These are phyloP conservation scores for Horisme vitalbata DNA, from an alignment of 2,888 invertebrate genomes.

Conservation along the genomic window DNA sequence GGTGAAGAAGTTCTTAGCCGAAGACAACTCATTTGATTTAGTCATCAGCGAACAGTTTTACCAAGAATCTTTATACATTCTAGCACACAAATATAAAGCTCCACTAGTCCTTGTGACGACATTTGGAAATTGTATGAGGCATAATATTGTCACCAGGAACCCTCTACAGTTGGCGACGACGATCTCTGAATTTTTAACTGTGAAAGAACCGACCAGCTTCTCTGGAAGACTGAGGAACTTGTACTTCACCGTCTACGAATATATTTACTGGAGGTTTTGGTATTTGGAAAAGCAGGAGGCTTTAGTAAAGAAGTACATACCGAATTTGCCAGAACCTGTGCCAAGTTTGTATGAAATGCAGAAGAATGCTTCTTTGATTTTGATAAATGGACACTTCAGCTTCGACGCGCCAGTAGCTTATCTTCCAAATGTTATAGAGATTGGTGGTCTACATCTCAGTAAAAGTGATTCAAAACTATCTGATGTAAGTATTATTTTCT, in stretches of 20 bases:
- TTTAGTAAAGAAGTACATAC: slow-evolving; percentile 61
- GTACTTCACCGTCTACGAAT: slow-evolving; percentile 66
- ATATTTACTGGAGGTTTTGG: slow-evolving; percentile 64
- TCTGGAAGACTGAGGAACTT: slow-evolving; percentile 75
- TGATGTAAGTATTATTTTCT: slow-evolving; percentile 41
- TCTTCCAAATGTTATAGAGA: slow-evolving; percentile 80
- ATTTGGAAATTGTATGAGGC: slow-evolving; percentile 70
- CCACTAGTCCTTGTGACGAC: slow-evolving; percentile 67
- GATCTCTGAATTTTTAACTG: slow-evolving; percentile 59
- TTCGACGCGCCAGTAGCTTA: slow-evolving; percentile 71
- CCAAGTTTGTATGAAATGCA: slow-evolving; percentile 68
- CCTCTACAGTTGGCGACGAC: slow-evolving; percentile 68
- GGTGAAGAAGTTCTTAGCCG: slow-evolving; percentile 53
- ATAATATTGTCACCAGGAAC: slow-evolving; percentile 62
- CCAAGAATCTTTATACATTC: slow-evolving; percentile 66
- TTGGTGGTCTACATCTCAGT: slow-evolving; percentile 81
- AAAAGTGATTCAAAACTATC: slow-evolving; percentile 57
- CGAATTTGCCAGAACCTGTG: slow-evolving; percentile 56
- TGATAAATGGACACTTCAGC: slow-evolving; percentile 78
- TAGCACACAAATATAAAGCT: slow-evolving; percentile 72
- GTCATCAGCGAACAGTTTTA: slow-evolving; percentile 76
- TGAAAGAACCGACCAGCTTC: slow-evolving; percentile 78
- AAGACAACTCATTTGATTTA: slow-evolving; percentile 67
- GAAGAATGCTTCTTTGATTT: slow-evolving; percentile 63
- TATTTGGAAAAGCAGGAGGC: slow-evolving; percentile 63